phyloP scores from a whole-genome alignment of 1,140 invertebrate genomes.

The Rhyacophila brunnea region DNA sequence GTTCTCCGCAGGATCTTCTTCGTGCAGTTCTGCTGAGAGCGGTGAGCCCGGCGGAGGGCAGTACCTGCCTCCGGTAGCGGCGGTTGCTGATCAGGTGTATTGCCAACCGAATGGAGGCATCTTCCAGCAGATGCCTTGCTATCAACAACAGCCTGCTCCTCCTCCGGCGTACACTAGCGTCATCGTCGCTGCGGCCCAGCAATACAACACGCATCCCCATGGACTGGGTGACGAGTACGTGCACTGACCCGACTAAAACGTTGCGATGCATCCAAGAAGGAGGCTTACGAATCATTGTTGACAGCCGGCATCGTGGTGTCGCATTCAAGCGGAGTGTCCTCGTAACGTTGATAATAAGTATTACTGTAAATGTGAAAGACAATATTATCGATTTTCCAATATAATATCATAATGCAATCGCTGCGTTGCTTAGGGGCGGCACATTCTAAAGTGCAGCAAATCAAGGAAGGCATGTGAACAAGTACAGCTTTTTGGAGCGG shows the following conservation, averaged over 20 bases:
- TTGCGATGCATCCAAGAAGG: no score
- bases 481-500: no score
- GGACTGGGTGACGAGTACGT: constrained; percentile 42
- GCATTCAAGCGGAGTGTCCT: no score
- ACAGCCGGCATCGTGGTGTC: no score
- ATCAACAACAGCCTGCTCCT: constrained; percentile 39
- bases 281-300: no score
- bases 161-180: constrained; percentile 45
- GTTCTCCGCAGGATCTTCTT: constrained; percentile 49
- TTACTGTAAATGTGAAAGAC: no score
- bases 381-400: no score
- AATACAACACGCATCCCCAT: constrained; percentile 46
- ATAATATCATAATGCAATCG: no score
- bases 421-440: no score
- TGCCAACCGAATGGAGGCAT: constrained; percentile 40
- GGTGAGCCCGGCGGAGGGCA: constrained; percentile 39
- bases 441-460: no score
- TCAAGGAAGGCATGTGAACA: no score
- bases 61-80: constrained; percentile 16
- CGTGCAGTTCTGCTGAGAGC: constrained; percentile 49
- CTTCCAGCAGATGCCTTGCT: constrained; percentile 39
- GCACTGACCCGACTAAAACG: constrained; percentile 12
- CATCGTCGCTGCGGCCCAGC: constrained; percentile 52
- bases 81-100: constrained; percentile 35
- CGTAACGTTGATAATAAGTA: no score